Evolutionary conservation across 2,888 invertebrate genomes (phyloP).

Genomic region (Coecobrya sp.): DNA sequence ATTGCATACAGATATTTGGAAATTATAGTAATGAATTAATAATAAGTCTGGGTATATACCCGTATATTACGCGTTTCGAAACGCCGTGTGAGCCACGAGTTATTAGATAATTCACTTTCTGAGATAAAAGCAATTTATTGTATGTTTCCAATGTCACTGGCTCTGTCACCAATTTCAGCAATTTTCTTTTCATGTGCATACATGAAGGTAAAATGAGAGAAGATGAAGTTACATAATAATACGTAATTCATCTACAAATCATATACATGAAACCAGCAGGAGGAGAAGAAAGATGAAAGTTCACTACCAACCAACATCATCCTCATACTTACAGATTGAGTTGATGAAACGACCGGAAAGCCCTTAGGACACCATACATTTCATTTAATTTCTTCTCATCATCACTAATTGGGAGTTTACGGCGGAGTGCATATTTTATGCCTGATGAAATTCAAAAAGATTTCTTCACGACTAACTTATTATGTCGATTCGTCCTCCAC

Average conservation of each 20-base stretch:
- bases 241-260: too few relatives aligned
- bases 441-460: background rate
- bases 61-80: too few relatives aligned
- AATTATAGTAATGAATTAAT: too few relatives aligned
- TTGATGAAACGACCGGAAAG: background rate
- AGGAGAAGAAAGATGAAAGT: background rate
- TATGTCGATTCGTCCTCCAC: too few relatives aligned
- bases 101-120: background rate
- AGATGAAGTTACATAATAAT: background rate
- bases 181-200: background rate
- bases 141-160: background rate
- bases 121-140: too few relatives aligned
- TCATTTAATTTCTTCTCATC: slow-evolving; percentile 26
- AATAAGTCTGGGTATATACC: too few relatives aligned
- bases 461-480: background rate
- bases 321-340: background rate
- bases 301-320: background rate
- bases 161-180: background rate
- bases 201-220: background rate
- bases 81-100: background rate
- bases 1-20: too few relatives aligned
- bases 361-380: background rate
- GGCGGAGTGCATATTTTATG: slow-evolving; percentile 25
- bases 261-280: too few relatives aligned
- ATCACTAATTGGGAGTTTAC: slow-evolving; percentile 33